A percentile compares a stretch with the other conserved stretches of the same genome.
phyloP scores from a whole-genome alignment of 2,797 vertebrate species.

The Cuculus canorus region DNA sequence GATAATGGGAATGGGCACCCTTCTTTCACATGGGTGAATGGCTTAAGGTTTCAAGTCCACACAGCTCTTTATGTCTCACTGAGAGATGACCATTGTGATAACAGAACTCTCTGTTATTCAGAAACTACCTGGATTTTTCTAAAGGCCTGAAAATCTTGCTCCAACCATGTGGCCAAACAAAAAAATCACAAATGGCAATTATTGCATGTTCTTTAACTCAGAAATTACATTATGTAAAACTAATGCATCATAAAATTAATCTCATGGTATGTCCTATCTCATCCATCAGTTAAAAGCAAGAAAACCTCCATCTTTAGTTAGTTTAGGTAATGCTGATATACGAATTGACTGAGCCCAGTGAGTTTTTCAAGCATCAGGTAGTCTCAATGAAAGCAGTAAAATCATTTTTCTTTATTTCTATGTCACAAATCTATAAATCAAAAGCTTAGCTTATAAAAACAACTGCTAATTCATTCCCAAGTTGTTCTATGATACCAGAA shows the following conservation, averaged over 20 bases:
- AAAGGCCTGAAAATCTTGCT: neutral
- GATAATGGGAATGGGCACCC: neutral
- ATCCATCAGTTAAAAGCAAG: neutral
- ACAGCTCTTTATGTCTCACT: neutral
- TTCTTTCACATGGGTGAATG: neutral
- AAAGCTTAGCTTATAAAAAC: neutral
- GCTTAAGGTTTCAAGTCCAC: neutral
- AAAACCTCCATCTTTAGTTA: neutral
- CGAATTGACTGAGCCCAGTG: neutral
- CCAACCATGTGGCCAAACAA: neutral
- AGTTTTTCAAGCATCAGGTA: neutral
- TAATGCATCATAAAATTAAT: neutral
- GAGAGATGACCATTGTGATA: neutral
- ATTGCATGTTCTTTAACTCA: neutral
- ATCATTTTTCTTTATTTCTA: neutral
- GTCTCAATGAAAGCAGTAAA: neutral
- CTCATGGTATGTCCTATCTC: neutral
- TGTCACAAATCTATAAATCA: neutral
- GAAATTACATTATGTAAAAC: neutral
- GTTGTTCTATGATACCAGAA: neutral
- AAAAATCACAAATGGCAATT: neutral
- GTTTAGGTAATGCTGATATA: neutral
- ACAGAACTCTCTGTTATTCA: neutral
- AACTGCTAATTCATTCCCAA: neutral
- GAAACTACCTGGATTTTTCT: neutral